A percentile compares a stretch with the other conserved stretches of the same genome.
phyloP scores from a whole-genome alignment of 1,140 invertebrate genomes.

The Drosophila orena region DNA sequence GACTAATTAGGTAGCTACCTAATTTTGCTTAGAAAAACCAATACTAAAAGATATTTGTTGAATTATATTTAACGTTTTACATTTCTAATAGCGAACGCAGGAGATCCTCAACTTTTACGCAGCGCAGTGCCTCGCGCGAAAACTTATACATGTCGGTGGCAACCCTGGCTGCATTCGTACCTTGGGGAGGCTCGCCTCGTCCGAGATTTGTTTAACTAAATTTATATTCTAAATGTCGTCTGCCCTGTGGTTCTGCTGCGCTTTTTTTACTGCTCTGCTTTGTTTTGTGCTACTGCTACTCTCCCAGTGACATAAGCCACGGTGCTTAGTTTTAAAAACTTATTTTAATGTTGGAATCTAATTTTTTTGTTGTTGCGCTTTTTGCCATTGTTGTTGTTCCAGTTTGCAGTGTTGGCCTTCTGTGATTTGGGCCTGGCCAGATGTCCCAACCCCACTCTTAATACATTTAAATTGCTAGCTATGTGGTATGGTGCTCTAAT shows the following conservation, averaged over 20 bases:
- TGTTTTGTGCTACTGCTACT: constrained; percentile 7
- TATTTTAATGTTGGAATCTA: constrained; percentile 69
- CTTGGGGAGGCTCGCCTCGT: constrained; percentile 52
- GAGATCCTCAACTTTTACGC: not conserved
- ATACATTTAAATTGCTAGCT: constrained; percentile 66
- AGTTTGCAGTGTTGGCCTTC: constrained; percentile 37
- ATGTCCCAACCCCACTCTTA: constrained; percentile 46
- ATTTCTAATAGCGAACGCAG: too few relatives aligned
- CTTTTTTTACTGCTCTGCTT: constrained; percentile 27
- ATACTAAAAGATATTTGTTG: not conserved
- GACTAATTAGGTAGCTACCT: too few relatives aligned
- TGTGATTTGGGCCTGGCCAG: constrained; percentile 55
- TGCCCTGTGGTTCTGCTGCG: constrained; percentile 26
- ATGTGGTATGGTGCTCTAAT: too few relatives aligned
- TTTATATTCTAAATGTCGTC: constrained; percentile 70
- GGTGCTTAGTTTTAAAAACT: constrained; percentile 73
- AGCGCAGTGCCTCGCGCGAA: constrained; percentile 2
- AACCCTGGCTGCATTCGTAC: constrained; percentile 31
- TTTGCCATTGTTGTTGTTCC: constrained; percentile 28
- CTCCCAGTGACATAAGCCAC: constrained; percentile 60
- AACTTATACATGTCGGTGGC: constrained; percentile 24
- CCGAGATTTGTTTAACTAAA: constrained; percentile 74
- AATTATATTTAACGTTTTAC: too few relatives aligned
- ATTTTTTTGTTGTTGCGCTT: constrained; percentile 9
- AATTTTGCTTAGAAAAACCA: too few relatives aligned